A percentile compares a stretch with the other conserved stretches of the same genome.
These are phyloP conservation scores for Adelognathus sp. DNA, from an alignment of 2,888 invertebrate species.

Conservation along the genomic window DNA sequence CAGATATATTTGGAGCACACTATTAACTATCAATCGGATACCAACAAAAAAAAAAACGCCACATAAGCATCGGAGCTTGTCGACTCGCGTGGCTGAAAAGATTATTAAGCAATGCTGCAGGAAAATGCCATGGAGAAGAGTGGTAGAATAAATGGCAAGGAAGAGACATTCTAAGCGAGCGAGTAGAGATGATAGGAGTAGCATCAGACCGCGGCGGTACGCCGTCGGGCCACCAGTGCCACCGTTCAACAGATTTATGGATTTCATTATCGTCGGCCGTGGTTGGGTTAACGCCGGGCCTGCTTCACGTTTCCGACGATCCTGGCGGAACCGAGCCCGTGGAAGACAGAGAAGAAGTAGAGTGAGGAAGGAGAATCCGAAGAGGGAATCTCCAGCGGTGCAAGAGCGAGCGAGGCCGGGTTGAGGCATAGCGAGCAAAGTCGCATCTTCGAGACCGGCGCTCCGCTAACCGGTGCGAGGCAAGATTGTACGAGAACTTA, in stretches of 20 bases:
- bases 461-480: constrained; percentile 22
- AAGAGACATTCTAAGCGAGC: background rate
- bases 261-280: constrained; percentile 86
- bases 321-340: constrained; percentile 54
- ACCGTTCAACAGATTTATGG: constrained; percentile 86
- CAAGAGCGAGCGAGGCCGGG: constrained; percentile 36
- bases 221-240: constrained; percentile 72
- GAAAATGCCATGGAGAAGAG: background rate
- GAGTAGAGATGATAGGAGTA: constrained; percentile 59
- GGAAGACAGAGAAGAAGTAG: constrained; percentile 46
- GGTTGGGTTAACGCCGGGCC: constrained; percentile 82
- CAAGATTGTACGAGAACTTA: constrained; percentile 74
- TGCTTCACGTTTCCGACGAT: constrained; percentile 27
- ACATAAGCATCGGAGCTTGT: background rate
- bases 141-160: constrained; percentile 35
- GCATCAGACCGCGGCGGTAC: constrained; percentile 60
- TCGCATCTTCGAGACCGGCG: constrained; percentile 44
- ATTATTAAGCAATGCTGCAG: constrained; percentile 3
- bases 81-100: background rate
- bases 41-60: too few relatives aligned
- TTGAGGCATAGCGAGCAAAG: constrained; percentile 50
- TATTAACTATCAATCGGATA: too few relatives aligned
- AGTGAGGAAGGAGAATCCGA: constrained; percentile 50
- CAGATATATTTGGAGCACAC: too few relatives aligned
- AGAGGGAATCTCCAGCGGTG: constrained; percentile 18